Conservation (phyloP, 2,113 vertebrate genomes). For the Dasyprocta punctata region DNA sequence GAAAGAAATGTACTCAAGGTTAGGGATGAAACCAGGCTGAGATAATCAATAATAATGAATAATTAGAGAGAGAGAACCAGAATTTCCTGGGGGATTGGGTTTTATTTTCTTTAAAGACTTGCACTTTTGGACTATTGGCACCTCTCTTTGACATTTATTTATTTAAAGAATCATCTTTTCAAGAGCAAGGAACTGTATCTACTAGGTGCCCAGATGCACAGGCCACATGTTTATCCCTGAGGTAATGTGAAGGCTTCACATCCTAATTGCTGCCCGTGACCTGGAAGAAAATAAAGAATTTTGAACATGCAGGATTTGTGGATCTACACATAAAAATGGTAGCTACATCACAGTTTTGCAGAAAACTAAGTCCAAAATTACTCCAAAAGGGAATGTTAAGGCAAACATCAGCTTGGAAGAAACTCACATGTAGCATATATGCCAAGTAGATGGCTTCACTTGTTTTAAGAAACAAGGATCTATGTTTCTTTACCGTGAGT, state of each 20-base stretch:
- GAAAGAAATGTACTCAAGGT: conserved; percentile 59
- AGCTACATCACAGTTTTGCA: neutral
- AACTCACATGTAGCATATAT: neutral
- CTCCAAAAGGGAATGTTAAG: conserved; percentile 10
- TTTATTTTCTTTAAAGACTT: conserved; percentile 64
- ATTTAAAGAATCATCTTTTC: conserved; percentile 55
- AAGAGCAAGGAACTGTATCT: neutral
- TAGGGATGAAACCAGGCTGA: conserved; percentile 19
- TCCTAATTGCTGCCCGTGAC: conserved; percentile 3
- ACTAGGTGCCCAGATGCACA: neutral
- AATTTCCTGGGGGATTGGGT: conserved; percentile 5
- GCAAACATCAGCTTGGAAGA: neutral
- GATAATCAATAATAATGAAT: conserved; percentile 48
- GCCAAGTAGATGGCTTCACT: conserved; percentile 43
- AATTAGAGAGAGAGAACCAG: conserved; percentile 30
- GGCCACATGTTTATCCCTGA: conserved; percentile 3
- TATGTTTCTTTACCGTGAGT: conserved; percentile 54
- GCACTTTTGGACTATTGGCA: neutral
- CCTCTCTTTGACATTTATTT: conserved; percentile 35
- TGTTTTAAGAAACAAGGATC: conserved; percentile 57
- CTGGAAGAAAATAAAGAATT: neutral
- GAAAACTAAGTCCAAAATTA: neutral
- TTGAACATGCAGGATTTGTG: neutral
- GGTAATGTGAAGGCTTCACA: neutral
- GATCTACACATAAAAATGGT: conserved; percentile 34